These are phyloP conservation scores for Drosophila anomelani DNA, from an alignment of 2,888 invertebrate genomes.

Conservation along the genomic window DNA sequence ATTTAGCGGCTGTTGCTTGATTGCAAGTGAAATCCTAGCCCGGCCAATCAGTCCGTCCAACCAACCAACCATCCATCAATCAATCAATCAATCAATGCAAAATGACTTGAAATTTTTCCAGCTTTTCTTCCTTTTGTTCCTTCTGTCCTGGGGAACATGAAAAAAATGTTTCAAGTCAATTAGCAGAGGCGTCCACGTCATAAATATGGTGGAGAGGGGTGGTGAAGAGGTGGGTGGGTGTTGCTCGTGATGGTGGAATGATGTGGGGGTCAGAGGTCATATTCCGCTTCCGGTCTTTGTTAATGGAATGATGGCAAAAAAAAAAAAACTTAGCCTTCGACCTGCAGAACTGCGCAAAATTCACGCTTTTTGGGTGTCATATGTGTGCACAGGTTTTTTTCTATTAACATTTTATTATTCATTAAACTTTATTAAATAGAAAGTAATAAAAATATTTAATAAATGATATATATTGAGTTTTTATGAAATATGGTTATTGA, in stretches of 20 bases:
- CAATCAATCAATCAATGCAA: conserved; percentile 32
- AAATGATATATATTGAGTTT: not conserved
- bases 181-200: conserved; percentile 29
- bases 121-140: conserved; percentile 6
- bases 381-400: not conserved
- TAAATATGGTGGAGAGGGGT: conserved; percentile 10
- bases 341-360: conserved; percentile 1
- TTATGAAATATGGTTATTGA: too few species aligned
- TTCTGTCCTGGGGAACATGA: conserved; percentile 7
- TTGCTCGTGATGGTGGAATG: not conserved
- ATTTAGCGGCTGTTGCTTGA: conserved; percentile 32
- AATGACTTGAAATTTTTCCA: conserved; percentile 40
- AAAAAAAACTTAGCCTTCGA: conserved; percentile 3
- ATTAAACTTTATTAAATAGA: not conserved
- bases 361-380: not conserved
- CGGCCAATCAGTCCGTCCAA: conserved; percentile 32
- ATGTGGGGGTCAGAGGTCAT: conserved; percentile 29
- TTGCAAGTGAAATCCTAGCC: conserved; percentile 44
- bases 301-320: conserved; percentile 34
- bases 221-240: not conserved
- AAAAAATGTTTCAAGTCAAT: conserved; percentile 42
- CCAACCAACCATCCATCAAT: conserved; percentile 30
- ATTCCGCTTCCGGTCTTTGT: conserved; percentile 32
- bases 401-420: not conserved
- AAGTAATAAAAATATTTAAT: too few species aligned